Evolutionary conservation across 2,113 vertebrate genomes (phyloP), one percentile per base, ranked within the genome.

Genomic region (Phylloscopus whistleri): DNA sequence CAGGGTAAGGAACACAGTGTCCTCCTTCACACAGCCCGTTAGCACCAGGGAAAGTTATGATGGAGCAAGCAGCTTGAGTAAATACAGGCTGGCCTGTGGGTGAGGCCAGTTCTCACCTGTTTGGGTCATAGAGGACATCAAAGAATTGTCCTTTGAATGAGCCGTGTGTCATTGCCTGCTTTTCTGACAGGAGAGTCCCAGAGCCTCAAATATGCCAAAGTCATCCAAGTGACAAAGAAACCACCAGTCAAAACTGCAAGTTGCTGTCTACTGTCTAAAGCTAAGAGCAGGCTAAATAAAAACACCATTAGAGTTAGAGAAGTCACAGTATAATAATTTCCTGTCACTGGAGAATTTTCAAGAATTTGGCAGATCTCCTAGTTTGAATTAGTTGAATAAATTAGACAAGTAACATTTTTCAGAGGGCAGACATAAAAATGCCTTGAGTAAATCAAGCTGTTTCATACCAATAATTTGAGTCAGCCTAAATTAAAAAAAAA

Each of bases 351-450:
- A 96, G 44, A 95, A 89, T 82, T 92, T 89, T 84, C 81, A 89
- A 91, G 76, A 84, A 87, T 84, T 81, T 96, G 95, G 93, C 89
- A 90, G 80, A 48, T 94, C 67, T 95, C 94, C 91, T 88, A 44
- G 78, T 80, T 87, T 90, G 91, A 93, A 92, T 90, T 88, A 84
- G 75, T 30, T 80, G 55, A 93, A 92, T 74, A 92, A 90, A 90
- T 92, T 43, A 81, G 51, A 81, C 84, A 35, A 90, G 52, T 90
- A 78, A 84, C 76, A 90, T 95, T 97, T 93, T 94, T 93, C 73
- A 68, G 84, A 93, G 88, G 86, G 72, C 80, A 95, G 60, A 33
- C 43, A 62, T 81, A 74, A 87, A 95, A 95, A 84, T 35, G 35
- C 11, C 35, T 53, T 84, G 48, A 93, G 48, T 93, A 89, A 93